Percentiles rank a stretch among this genome's conserved stretches.
These are phyloP conservation scores for Stegastes partitus DNA, from an alignment of 2,113 vertebrate species.

Conservation along the genomic window DNA sequence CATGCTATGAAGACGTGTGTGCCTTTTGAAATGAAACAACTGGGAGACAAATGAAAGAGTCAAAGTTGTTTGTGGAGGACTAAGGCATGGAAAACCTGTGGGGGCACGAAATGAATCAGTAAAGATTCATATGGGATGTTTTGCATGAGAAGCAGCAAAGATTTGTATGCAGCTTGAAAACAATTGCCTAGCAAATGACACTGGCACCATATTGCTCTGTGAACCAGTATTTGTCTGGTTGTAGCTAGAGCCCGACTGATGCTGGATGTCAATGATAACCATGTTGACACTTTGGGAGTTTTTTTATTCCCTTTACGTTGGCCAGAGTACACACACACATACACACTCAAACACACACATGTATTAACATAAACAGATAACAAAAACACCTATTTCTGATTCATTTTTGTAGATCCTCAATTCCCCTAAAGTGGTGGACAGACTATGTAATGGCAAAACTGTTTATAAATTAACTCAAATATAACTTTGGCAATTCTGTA, in stretches of 20 bases:
- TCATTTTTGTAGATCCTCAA: no score
- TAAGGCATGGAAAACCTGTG: background rate
- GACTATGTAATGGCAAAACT: background rate
- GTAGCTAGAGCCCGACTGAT: constrained; percentile 1
- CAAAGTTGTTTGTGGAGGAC: background rate
- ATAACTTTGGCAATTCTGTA: background rate
- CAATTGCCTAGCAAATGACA: background rate
- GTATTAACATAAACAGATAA: background rate
- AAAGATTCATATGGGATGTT: background rate
- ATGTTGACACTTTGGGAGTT: background rate
- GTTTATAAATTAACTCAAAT: no score
- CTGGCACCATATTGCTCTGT: constrained; percentile 17
- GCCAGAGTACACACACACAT: no score
- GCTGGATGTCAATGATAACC: background rate
- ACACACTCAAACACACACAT: no score
- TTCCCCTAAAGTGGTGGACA: background rate
- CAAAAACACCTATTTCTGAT: no score
- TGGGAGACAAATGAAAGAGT: background rate
- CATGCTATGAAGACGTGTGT: background rate
- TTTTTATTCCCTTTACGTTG: background rate
- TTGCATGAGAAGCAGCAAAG: background rate
- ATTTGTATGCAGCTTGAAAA: constrained; percentile 18
- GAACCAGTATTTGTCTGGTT: constrained; percentile 22
- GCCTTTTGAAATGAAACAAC: constrained; percentile 20
- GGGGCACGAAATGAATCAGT: background rate